Evolutionary conservation across 2,888 invertebrate species (phyloP).

Genomic region (Sminthurinus aureus): DNA sequence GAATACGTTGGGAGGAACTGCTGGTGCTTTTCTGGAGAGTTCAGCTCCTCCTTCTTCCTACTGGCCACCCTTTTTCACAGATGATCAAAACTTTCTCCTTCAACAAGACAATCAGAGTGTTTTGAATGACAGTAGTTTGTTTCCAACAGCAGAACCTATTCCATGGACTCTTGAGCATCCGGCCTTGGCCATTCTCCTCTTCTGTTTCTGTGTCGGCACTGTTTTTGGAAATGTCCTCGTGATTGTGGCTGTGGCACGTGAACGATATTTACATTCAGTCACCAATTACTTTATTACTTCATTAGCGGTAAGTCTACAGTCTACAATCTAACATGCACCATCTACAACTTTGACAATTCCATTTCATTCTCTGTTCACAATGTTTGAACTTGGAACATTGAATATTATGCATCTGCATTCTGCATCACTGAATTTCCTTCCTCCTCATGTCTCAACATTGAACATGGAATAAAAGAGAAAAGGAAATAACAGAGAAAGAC

Average conservation of each 20-base stretch:
- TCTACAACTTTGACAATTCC: too few relatives aligned
- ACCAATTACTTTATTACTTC: conserved; percentile 98
- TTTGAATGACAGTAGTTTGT: conserved; percentile 20
- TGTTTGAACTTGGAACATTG: too few relatives aligned
- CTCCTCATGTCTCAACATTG: too few relatives aligned
- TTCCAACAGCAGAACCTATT: not conserved
- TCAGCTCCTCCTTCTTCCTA: conserved; percentile 32
- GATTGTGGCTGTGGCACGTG: conserved; percentile 89
- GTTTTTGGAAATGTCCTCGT: conserved; percentile 95
- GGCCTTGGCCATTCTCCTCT: conserved; percentile 67
- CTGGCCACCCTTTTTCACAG: conserved; percentile 22
- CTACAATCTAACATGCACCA: too few relatives aligned
- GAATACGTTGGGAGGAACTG: conserved; percentile 26
- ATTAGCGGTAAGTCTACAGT: conserved; percentile 70
- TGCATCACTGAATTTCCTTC: too few relatives aligned
- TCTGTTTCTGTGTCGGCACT: conserved; percentile 88
- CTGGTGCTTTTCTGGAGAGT: conserved; percentile 27
- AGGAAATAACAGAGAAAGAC: too few relatives aligned
- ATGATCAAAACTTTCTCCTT: conserved; percentile 16
- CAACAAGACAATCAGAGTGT: conserved; percentile 19
- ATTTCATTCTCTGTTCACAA: too few relatives aligned
- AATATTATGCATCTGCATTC: too few relatives aligned
- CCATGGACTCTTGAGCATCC: conserved; percentile 42
- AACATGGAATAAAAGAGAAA: too few relatives aligned
- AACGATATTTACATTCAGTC: conserved; percentile 93